phyloP scores from a whole-genome alignment of 2,797 vertebrate genomes.

The Spea hammondii region DNA sequence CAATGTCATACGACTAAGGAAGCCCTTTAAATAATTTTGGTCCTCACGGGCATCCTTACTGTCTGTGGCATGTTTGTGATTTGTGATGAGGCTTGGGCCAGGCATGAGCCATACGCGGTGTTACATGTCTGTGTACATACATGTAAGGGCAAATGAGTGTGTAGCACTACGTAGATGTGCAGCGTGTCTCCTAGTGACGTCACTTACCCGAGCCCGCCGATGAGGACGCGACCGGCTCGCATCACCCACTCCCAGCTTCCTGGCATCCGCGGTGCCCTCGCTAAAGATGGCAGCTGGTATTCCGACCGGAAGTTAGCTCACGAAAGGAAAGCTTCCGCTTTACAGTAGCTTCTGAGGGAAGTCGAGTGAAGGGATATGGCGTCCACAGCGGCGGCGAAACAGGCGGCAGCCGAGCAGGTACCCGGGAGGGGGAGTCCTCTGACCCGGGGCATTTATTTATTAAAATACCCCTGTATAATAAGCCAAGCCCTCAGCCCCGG shows the following conservation, averaged over 20 bases:
- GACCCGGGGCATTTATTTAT: neutral
- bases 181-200: neutral
- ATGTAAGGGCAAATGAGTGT: too few species aligned
- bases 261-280: constrained; percentile 9
- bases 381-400: constrained; percentile 9
- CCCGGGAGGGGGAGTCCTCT: neutral
- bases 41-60: too few species aligned
- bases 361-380: constrained; percentile 17
- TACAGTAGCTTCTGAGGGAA: neutral
- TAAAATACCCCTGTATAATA: neutral
- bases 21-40: too few species aligned
- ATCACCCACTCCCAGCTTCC: neutral
- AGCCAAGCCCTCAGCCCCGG: too few species aligned
- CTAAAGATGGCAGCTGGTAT: constrained; percentile 14
- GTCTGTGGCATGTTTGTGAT: too few species aligned
- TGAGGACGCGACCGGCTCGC: neutral
- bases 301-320: constrained; percentile 9
- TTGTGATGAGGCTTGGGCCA: too few species aligned
- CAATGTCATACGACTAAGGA: too few species aligned
- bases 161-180: too few species aligned
- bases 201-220: constrained; percentile 12
- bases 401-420: constrained; percentile 20
- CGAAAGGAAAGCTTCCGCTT: neutral
- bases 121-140: too few species aligned
- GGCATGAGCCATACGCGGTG: too few species aligned